Base-by-base conservation (phyloP, 2,797 vertebrate species). In the Sebastes matsubarae region DNA sequence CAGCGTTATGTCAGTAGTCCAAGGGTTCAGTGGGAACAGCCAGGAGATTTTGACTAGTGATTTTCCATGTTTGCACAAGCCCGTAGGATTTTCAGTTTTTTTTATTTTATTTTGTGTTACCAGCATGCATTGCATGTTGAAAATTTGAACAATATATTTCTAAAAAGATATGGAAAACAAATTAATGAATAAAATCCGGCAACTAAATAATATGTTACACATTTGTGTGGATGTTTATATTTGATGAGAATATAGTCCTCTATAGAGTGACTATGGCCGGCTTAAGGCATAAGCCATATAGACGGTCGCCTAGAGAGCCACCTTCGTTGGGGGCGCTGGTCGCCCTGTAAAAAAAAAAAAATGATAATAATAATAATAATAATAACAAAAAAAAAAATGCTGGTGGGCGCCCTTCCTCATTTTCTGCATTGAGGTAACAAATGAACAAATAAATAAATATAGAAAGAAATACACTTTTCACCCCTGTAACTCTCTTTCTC, bases 1-100 rank as follows among this genome's bases (percentile, higher is more conserved):
- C 75, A 46, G 87, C 79, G 92, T 95, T 93, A 92, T 94, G 89
- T 94, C 93, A 94, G 92, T 91, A 87, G 92, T 93, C 85, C 92
- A 91, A 88, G 82, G 88, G 89, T 93, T 92, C 88, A 92, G 79
- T 81, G 77, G 85, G 84, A 93, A 90, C 87, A 88, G 81, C 84
- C 80, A 74, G 77, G 86, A 91, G 86, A 88, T 89, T 90, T 90
- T 85, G 57, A 89, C 68, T 66, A 55, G 83, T 90, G 87, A 89
- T 93, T 94, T 86, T 82, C 71, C 68, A 58, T 87, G 79, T 92
- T 87, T 85, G 79, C 81, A 71, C 55, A 81, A 87, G 85, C 68
- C 52, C 71, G 63, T 20, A 25, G 12, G 46, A 76, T 78, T 87
- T 87, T 80, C 27, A 54, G 0, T 50, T 50, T 50, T 42, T 80